Evolutionary conservation across 2,113 vertebrate genomes (phyloP).

Genomic region (Anoplopoma fimbria): DNA sequence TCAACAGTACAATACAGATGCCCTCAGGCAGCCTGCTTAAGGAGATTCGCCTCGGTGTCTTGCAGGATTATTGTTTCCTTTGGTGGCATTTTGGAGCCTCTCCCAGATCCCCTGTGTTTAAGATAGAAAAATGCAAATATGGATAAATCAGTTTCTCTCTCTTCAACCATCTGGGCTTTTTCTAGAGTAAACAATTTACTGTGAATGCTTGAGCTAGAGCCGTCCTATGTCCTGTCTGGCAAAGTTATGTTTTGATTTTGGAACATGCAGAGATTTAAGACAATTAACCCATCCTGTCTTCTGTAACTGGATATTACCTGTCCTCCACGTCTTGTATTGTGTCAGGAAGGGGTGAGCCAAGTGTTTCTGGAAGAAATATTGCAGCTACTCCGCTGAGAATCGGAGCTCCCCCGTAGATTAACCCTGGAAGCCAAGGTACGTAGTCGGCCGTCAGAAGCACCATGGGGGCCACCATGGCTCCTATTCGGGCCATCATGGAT

Average conservation of each 20-base stretch:
- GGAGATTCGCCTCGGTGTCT: slow-evolving; percentile 52
- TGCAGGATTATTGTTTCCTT: slow-evolving; percentile 68
- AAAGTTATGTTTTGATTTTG: slow-evolving; percentile 16
- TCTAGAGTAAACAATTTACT: background rate
- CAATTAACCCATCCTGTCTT: background rate
- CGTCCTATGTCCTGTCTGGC: background rate
- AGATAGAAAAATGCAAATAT: slow-evolving; percentile 28
- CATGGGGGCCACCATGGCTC: slow-evolving; percentile 86
- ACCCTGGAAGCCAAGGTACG: slow-evolving; percentile 77
- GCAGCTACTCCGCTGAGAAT: slow-evolving; percentile 81
- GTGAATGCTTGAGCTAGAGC: background rate
- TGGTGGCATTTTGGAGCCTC: slow-evolving; percentile 40
- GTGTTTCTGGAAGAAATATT: slow-evolving; percentile 87
- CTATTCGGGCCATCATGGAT: slow-evolving; percentile 83
- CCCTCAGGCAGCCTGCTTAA: slow-evolving; percentile 73
- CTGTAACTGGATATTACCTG: slow-evolving; percentile 67
- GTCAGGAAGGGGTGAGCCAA: slow-evolving; percentile 83
- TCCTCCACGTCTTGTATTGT: slow-evolving; percentile 86
- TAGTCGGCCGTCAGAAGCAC: slow-evolving; percentile 79
- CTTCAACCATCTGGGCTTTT: background rate
- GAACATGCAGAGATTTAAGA: background rate
- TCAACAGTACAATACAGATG: slow-evolving; percentile 1
- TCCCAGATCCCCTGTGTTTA: slow-evolving; percentile 69
- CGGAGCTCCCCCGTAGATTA: slow-evolving; percentile 85
- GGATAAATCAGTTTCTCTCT: background rate